A percentile compares a stretch with the other conserved stretches of the same genome.
These are phyloP conservation scores for Strix uralensis DNA, from an alignment of 2,113 vertebrate genomes.

Conservation along the genomic window DNA sequence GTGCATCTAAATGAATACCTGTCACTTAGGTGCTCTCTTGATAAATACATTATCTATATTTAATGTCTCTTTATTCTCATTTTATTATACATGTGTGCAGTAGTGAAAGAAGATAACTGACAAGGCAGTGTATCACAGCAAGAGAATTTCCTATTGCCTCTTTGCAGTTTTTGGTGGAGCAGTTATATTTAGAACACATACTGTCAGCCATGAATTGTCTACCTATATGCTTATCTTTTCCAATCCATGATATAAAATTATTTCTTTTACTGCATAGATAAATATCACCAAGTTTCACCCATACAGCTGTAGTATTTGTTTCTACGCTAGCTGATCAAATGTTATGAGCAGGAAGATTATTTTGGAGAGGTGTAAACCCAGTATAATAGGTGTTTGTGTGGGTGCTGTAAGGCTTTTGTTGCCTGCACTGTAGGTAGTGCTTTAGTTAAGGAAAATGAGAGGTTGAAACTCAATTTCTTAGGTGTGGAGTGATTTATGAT, in stretches of 20 bases:
- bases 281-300: not conserved
- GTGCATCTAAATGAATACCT: not conserved
- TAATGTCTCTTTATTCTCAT: not conserved
- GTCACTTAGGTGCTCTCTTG: not conserved
- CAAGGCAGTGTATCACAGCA: not conserved
- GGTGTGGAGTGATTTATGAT: conserved; percentile 48
- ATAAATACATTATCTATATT: not conserved
- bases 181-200: not conserved
- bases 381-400: not conserved
- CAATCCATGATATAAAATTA: not conserved
- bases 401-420: not conserved
- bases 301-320: not conserved
- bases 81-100: not conserved
- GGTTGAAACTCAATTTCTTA: conserved; percentile 24
- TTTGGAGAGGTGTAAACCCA: not conserved
- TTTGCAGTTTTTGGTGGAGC: not conserved
- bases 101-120: not conserved
- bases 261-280: not conserved
- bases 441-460: not conserved
- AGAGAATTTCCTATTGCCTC: not conserved
- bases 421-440: not conserved
- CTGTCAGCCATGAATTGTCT: not conserved
- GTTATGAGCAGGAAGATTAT: not conserved
- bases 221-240: not conserved
- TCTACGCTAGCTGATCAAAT: not conserved